These are phyloP conservation scores for Lysiphlebus fabarum DNA, from an alignment of 1,140 invertebrate species.

Conservation along the genomic window DNA sequence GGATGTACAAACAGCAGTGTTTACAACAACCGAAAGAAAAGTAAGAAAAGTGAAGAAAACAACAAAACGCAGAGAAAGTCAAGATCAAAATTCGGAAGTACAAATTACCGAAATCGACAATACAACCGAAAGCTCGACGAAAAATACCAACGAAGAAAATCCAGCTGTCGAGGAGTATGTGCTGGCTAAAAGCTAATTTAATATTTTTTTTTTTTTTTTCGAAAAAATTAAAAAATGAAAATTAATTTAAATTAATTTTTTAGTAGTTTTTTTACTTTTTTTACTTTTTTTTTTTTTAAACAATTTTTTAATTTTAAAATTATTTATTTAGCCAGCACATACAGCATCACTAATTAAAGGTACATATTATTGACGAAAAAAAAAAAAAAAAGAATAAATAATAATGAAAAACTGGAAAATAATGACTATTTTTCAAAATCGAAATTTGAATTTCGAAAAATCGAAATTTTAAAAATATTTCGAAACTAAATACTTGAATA, in stretches of 20 bases:
- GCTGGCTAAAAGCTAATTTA: constrained; percentile 55
- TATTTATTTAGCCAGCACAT: constrained; percentile 55
- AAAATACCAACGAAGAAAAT: constrained; percentile 45
- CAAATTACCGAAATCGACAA: constrained; percentile 78
- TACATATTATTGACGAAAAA: constrained; percentile 42
- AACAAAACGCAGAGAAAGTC: constrained; percentile 73
- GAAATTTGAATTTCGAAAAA: not conserved
- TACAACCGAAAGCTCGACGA: constrained; percentile 52
- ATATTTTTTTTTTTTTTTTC: not conserved
- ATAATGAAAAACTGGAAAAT: not conserved
- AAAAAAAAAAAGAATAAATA: not conserved
- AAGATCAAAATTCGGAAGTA: constrained; percentile 68
- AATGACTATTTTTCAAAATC: not conserved
- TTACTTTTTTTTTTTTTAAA: too few species aligned
- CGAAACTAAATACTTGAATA: too few species aligned
- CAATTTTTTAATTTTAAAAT: constrained; percentile 19
- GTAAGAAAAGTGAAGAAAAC: constrained; percentile 86
- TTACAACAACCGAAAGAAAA: constrained; percentile 78
- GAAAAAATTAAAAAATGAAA: not conserved
- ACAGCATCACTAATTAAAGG: constrained; percentile 55
- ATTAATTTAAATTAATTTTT: not conserved
- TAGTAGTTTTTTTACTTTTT: not conserved
- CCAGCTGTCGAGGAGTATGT: constrained; percentile 73
- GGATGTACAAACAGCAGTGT: constrained; percentile 83
- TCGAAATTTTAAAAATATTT: too few species aligned